These are phyloP conservation scores for Lacerta agilis DNA, from an alignment of 2,797 vertebrate species.

Conservation along the genomic window DNA sequence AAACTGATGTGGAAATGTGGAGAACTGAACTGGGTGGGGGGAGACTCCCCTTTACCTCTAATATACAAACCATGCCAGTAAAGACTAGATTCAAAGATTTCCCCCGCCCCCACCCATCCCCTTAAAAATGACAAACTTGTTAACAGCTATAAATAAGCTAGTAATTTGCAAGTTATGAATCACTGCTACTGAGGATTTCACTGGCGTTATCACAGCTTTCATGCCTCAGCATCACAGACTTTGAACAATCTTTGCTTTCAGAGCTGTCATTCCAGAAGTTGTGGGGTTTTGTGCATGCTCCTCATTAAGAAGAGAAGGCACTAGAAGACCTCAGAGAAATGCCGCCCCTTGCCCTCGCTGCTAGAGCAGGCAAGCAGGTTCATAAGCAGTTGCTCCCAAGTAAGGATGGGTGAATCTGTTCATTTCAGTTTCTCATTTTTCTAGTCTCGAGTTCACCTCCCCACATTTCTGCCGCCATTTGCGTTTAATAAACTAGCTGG, in stretches of 20 bases:
- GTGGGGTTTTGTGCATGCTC: not conserved
- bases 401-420: no score
- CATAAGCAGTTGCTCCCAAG: slow-evolving; percentile 9
- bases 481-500: no score
- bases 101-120: no score
- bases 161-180: slow-evolving; percentile 57
- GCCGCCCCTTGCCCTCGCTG: not conserved
- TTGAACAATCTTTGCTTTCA: slow-evolving; percentile 28
- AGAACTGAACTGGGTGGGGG: not conserved
- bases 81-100: not conserved
- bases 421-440: no score
- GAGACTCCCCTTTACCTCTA: not conserved
- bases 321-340: not conserved
- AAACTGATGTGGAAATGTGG: no score
- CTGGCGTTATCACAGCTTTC: slow-evolving; percentile 43
- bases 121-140: slow-evolving; percentile 35
- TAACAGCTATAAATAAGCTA: slow-evolving; percentile 49
- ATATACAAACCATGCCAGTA: not conserved
- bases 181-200: slow-evolving; percentile 22
- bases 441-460: no score
- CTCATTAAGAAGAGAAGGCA: slow-evolving; percentile 21
- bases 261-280: slow-evolving; percentile 42
- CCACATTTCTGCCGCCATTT: no score
- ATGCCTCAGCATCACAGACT: not conserved
- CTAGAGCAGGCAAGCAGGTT: slow-evolving; percentile 17